These are phyloP conservation scores for Petroica traversi DNA, from an alignment of 2,113 vertebrate genomes.

Conservation along the genomic window DNA sequence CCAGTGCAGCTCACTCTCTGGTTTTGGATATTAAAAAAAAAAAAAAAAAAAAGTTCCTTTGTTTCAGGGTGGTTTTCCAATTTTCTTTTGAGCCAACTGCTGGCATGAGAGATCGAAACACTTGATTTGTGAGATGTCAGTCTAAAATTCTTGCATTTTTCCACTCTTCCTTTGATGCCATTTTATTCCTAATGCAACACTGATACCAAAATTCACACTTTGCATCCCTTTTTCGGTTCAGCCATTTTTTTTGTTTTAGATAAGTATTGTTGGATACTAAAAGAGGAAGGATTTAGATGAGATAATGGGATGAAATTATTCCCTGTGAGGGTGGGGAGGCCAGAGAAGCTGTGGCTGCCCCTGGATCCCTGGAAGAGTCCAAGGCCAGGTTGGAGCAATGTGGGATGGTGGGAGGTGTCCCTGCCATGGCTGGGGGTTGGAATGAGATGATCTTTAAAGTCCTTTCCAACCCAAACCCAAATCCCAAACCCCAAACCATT, in stretches of 20 bases:
- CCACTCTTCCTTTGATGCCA: not conserved
- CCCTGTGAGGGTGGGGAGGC: rapidly evolving
- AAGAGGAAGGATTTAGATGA: not conserved
- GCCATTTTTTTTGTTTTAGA: not conserved
- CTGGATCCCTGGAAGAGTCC: not conserved
- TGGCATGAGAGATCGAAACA: not conserved
- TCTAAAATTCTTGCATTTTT: not conserved
- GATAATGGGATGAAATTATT: not conserved
- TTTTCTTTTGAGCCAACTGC: not conserved
- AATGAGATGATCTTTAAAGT: rapidly evolving
- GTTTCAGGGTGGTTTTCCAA: not conserved
- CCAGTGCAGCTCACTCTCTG: not conserved
- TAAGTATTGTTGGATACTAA: not conserved
- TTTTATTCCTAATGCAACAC: not conserved
- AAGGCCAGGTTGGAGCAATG: rapidly evolving
- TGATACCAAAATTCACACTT: not conserved
- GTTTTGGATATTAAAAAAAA: not conserved
- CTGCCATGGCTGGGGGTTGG: not conserved
- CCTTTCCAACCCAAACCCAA: not conserved
- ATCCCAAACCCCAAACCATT: not conserved
- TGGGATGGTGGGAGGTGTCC: not conserved
- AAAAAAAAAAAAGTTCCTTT: not conserved
- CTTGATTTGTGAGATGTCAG: not conserved
- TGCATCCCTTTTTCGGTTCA: not conserved
- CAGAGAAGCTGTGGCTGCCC: not conserved